Evolutionary conservation across 2,113 vertebrate species (phyloP), one percentile per base, ranked within the genome.

Genomic region (Lutjanus erythropterus): DNA sequence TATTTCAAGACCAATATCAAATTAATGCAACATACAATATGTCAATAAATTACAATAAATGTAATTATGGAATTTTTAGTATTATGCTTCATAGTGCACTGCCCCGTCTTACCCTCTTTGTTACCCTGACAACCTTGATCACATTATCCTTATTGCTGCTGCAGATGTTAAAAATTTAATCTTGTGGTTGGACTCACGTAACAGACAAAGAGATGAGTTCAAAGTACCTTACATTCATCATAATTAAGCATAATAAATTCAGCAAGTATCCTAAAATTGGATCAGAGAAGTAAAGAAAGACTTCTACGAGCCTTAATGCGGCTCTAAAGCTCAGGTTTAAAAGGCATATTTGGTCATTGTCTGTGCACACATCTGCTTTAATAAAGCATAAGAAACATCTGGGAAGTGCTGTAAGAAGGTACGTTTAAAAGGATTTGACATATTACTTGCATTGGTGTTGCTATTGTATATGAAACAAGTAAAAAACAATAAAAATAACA

Each of bases 181-280:
- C 31, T 31, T 39, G n/a, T 64, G 19, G 41, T 71, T 16, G 18
- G 23, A 18, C 50, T 81, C 18, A 19, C 31, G 29, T 35, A 27
- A 53, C 0, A 65, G 11, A 42, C 10, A 29, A 41, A 25, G 4
- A 18, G 53, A 44, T 46, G 33, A 37, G 12, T 41, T 66, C 19
- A 35, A 73, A 66, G 84, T 68, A 84, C 56, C 71, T 47, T 27
- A 75, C 21, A 66, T 64, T 77, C 52, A 70, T 66, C 53, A 21
- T 10, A 53, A 68, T 49, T 23, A 72, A 41, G 5, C 27, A 31
- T 9, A 39, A 50, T 21, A 25, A 60, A 79, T 21, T 31, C 18
- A 55, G 15, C 29, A 2, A 14, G 7, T 42, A 9, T 62, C 9
- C 33, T 78, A 53, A 60, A 59, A 53, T 10, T 1, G 27, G 23